These are phyloP conservation scores for Antheraea mylitta DNA, from an alignment of 1,140 invertebrate species.

Conservation along the genomic window DNA sequence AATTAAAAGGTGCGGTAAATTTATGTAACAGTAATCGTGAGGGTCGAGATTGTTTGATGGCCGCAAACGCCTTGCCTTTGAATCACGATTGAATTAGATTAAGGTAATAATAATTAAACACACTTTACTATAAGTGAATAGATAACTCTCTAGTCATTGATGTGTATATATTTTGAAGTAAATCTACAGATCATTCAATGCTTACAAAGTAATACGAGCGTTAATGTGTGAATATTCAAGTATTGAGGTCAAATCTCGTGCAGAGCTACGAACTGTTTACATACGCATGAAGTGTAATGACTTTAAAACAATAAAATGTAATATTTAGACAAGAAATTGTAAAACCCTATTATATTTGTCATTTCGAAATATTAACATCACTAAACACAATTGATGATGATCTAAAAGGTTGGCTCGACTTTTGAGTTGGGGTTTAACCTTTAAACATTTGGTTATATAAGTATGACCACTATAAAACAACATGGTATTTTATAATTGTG, in stretches of 20 bases:
- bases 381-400: not conserved
- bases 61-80: slow-evolving; percentile 16
- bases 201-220: slow-evolving; percentile 44
- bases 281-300: slow-evolving; percentile 48
- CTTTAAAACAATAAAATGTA: slow-evolving; percentile 53
- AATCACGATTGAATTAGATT: not conserved
- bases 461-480: too few relatives aligned
- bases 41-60: slow-evolving; percentile 41
- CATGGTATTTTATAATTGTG: too few relatives aligned
- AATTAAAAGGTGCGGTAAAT: slow-evolving; percentile 41
- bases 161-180: slow-evolving; percentile 6
- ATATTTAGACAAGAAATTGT: slow-evolving; percentile 50
- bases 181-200: slow-evolving; percentile 36
- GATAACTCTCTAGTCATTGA: not conserved
- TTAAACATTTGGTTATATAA: too few relatives aligned
- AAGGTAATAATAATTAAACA: not conserved
- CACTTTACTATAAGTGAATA: not conserved
- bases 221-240: slow-evolving; percentile 55
- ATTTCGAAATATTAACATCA: not conserved
- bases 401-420: too few relatives aligned
- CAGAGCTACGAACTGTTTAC: slow-evolving; percentile 37
- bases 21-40: slow-evolving; percentile 51
- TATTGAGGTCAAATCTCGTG: slow-evolving; percentile 62
- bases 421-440: too few relatives aligned
- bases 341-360: slow-evolving; percentile 33